Evolutionary conservation across 2,797 vertebrate species (phyloP), one percentile per base, ranked within the genome.

Genomic region (Eidolon dupreanum): DNA sequence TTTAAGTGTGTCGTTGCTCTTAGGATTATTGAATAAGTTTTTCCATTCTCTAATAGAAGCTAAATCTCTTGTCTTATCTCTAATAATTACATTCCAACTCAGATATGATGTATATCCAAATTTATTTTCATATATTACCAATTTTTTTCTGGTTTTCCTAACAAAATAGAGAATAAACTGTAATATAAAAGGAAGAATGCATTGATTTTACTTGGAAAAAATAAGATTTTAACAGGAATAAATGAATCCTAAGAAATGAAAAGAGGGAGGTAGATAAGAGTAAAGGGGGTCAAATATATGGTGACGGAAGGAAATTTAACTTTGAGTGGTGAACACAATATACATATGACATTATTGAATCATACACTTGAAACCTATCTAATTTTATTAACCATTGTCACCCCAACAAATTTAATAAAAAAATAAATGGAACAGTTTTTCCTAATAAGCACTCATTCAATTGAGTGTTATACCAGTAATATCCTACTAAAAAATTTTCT

Each of bases 1-100:
- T 82, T 94, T 81, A 83, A 86, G 0, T 90, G 6, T 86, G 33
- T 38, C 90, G 2, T 15, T 94, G 26, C 9, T 95, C 8, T 85
- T 77, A 26, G 19, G 6, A 90, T 77, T 82, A 88, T 26, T 85
- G 33, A 19, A 13, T 31, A 78, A 1, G 2, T 65, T 90, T 85
- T 89, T 93, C 16, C 31, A 89, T 78, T 91, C 28, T 86, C 33
- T 95, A 88, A 51, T 38, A 87, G 51, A 90, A 92, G 79, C 31
- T 24, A 63, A 86, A 81, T 82, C 12, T 88, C 41, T 85, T 89
- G 26, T 75, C 46, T 13, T 77, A 55, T 74, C 51, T 88, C 59
- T 83, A 51, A 51, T 38, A 53, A 46, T 88, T 38, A 70, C 19
- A 93, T 82, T 88, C 70, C 26, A 84, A 70, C 36, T 92, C 73